phyloP scores from a whole-genome alignment of 2,113 vertebrate genomes.

The Microtus oregoni region DNA sequence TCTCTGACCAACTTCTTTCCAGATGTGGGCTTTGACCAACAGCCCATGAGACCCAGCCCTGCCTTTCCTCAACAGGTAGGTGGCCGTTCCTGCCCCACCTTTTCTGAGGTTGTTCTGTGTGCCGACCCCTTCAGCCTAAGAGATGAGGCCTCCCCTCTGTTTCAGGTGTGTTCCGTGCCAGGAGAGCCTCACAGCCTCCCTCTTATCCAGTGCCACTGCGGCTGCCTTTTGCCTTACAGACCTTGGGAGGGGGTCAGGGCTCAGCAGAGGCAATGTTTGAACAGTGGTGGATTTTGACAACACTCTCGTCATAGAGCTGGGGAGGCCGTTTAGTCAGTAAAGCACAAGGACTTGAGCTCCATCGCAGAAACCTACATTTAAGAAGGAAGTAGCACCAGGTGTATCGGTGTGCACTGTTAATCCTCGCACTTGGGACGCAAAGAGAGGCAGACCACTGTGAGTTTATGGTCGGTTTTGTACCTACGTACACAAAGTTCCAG shows the following conservation, averaged over 20 bases:
- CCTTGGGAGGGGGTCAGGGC: not conserved
- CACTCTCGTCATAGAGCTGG: not conserved
- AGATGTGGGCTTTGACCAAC: conserved; percentile 82
- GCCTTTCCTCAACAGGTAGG: conserved; percentile 81
- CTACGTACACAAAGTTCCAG: not conserved
- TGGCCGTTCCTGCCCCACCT: accelerated
- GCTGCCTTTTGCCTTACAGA: not conserved
- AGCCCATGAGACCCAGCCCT: conserved; percentile 70
- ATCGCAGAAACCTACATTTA: not conserved
- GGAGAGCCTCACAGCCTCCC: not conserved
- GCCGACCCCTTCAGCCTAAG: not conserved
- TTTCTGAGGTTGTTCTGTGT: accelerated
- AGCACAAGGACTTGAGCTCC: not conserved
- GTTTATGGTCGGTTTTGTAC: not conserved
- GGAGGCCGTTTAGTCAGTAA: not conserved
- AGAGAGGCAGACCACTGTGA: not conserved
- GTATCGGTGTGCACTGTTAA: too few species aligned
- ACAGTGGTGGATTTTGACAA: not conserved
- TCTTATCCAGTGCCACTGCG: accelerated
- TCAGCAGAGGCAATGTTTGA: not conserved
- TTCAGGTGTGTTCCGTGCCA: accelerated
- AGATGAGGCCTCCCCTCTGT: not conserved
- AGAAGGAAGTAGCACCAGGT: not conserved
- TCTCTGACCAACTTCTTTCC: conserved; percentile 82
- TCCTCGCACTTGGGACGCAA: not conserved